Evolutionary conservation across 2,113 vertebrate genomes (phyloP).

Genomic region (Zosterops hypoxanthus): DNA sequence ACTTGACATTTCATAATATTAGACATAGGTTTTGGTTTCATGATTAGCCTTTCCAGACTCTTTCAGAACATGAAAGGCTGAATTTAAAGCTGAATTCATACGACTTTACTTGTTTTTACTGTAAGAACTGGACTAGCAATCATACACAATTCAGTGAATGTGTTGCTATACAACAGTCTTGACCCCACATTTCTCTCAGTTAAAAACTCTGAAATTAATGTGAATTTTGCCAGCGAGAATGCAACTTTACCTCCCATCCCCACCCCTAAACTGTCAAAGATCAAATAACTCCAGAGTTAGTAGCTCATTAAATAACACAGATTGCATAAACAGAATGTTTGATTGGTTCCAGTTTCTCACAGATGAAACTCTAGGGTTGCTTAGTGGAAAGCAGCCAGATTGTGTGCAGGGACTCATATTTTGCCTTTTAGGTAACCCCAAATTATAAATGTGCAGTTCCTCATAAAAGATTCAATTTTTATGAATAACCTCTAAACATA

Average conservation of each 20-base stretch:
- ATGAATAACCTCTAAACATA: background rate
- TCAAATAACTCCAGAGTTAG: background rate
- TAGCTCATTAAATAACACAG: constrained; percentile 2
- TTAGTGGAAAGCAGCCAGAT: background rate
- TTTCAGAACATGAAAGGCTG: background rate
- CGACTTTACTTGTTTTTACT: background rate
- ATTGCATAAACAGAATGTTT: background rate
- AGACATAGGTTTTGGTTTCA: background rate
- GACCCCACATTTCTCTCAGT: background rate
- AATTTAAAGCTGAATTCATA: background rate
- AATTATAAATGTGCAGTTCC: background rate
- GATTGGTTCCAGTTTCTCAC: background rate
- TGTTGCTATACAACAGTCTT: background rate
- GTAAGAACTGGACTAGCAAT: background rate
- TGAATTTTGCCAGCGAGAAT: background rate
- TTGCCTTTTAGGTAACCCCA: background rate
- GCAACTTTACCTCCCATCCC: background rate
- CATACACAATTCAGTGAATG: background rate
- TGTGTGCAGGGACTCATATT: background rate
- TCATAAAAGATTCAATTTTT: background rate
- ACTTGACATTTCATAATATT: background rate
- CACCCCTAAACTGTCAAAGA: background rate
- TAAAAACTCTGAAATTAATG: background rate
- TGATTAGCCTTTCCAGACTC: background rate
- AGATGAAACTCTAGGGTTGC: background rate